Percentiles rank a stretch among this genome's conserved stretches.
phyloP scores from a whole-genome alignment of 1,140 invertebrate genomes.

The Coelopa frigida region DNA sequence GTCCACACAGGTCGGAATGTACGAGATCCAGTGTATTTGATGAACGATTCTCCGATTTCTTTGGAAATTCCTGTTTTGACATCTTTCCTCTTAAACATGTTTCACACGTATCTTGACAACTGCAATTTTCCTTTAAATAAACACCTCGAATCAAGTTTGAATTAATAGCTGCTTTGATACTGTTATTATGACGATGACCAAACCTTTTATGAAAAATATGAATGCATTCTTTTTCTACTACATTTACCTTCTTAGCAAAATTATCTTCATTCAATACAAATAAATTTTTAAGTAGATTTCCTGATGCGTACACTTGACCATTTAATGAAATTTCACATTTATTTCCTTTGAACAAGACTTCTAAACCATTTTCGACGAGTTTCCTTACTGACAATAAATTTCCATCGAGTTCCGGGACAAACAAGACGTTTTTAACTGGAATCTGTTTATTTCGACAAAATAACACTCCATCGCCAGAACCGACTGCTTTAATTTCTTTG shows the following conservation, averaged over 20 bases:
- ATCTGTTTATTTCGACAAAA: constrained; percentile 1
- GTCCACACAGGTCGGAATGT: no score
- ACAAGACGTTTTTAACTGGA: constrained; percentile 1
- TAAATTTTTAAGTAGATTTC: neutral
- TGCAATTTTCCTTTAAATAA: constrained; percentile 1
- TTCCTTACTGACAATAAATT: constrained; percentile 4
- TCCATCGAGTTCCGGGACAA: constrained; percentile 3
- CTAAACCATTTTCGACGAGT: neutral
- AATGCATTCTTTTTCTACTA: neutral
- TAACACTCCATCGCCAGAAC: constrained; percentile 1
- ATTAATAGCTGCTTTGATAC: neutral
- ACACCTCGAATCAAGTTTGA: neutral
- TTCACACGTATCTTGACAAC: neutral
- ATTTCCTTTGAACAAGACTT: no score
- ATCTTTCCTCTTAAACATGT: constrained; percentile 4
- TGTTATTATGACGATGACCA: constrained; percentile 4
- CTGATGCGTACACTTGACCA: no score
- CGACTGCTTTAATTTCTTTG: neutral
- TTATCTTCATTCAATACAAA: neutral
- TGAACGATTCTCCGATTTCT: no score
- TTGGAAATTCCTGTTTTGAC: neutral
- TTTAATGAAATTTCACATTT: neutral
- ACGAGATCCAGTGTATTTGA: no score
- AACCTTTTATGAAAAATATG: constrained; percentile 2
- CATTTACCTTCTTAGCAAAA: neutral